phyloP scores from a whole-genome alignment of 2,113 vertebrate species.

The Capreolus pygargus region DNA sequence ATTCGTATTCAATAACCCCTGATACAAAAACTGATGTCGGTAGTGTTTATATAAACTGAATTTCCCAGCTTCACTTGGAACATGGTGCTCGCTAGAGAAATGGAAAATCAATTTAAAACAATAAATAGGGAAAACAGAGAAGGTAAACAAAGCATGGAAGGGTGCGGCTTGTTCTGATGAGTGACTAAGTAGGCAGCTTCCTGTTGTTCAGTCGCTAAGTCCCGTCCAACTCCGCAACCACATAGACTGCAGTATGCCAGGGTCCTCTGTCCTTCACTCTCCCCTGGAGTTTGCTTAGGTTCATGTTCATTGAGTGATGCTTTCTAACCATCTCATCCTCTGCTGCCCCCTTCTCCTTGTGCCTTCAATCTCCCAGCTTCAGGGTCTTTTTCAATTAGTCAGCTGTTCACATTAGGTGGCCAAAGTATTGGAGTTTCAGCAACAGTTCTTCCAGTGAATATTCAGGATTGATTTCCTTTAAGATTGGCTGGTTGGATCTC shows the following conservation, averaged over 20 bases:
- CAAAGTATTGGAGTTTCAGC: background rate
- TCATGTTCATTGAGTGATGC: background rate
- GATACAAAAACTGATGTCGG: background rate
- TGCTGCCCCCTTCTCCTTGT: background rate
- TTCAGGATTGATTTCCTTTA: background rate
- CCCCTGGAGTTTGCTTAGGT: background rate
- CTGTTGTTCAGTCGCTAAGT: background rate
- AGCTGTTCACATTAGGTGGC: background rate
- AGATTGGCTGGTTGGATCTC: background rate
- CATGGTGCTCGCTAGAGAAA: constrained; percentile 7
- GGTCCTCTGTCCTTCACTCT: background rate
- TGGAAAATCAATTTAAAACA: constrained; percentile 70
- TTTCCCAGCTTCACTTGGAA: constrained; percentile 37
- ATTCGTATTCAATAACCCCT: background rate
- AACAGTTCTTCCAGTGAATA: background rate
- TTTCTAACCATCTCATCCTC: background rate
- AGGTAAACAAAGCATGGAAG: constrained; percentile 74
- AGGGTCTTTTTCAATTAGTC: background rate
- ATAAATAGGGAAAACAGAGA: constrained; percentile 71
- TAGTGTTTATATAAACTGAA: background rate
- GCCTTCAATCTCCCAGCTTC: background rate
- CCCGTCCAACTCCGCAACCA: background rate
- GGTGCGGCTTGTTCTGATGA: constrained; percentile 67
- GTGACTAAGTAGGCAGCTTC: constrained; percentile 70
- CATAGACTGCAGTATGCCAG: background rate